Base-by-base conservation (phyloP, 2,797 vertebrate genomes). In the Etheostoma perlongum region DNA sequence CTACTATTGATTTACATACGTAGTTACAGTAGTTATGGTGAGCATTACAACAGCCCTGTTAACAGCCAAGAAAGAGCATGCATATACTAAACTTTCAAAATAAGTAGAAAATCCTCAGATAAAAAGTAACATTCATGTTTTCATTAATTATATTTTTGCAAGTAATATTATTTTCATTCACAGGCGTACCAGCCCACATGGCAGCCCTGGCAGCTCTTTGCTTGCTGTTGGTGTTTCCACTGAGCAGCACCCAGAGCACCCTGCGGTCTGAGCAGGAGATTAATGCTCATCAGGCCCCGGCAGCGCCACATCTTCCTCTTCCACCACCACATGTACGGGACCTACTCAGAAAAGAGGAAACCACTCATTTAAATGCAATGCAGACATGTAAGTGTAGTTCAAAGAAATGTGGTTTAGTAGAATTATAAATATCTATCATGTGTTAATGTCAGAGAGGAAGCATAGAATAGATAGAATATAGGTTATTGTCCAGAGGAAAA, bases 191-290 rank as follows among this genome's bases (percentile, higher is more conserved):
- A 44, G 76, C 2, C 12, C 54, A 23, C 68, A 92, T 93, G 91
- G 70, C 81, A 6, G 52, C 49, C 66, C 57, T 84, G 33, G 78
- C 79, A 3, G 78, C 85, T 71, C 58, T 94, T 67, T 88, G 62
- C 63, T 58, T 94, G 53, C 80, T 93, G 82, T 80, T 94, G 81
- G 59, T 88, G 57, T 76, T 92, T 49, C 85, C 89, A 25, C 84
- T 90, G 79, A 82, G 91, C 91, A 64, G 85, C 79, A 86, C 88
- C 61, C 92, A 92, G 87, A 91, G 72, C 80, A 87, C 91, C 46
- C 77, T 86, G 84, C 86, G 72, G 74, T 86, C n/a, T n/a, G n/a
- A n/a, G n/a, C n/a, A n/a, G n/a, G n/a, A n/a, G n/a, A n/a, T n/a
- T n/a, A n/a, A n/a, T n/a, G n/a, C n/a, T n/a, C 89, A 78, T 40